Evolutionary conservation across 2,113 vertebrate genomes (phyloP).

Genomic region (Corvus cornix): DNA sequence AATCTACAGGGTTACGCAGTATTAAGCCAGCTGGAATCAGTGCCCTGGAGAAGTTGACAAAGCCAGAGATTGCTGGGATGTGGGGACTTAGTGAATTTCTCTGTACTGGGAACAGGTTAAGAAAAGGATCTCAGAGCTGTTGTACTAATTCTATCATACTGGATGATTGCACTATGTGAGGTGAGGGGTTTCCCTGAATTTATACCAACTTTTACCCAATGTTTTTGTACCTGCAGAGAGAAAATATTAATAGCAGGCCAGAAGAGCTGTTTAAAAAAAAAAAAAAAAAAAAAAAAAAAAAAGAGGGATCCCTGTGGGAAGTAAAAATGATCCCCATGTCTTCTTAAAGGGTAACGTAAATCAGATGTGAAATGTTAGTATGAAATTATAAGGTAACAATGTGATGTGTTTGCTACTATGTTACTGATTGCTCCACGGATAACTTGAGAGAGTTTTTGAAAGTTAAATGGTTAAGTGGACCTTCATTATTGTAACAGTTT

Average conservation of each 20-base stretch:
- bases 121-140: background rate
- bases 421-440: background rate
- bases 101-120: background rate
- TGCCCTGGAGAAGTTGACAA: background rate
- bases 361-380: background rate
- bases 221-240: background rate
- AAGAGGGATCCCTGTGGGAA: background rate
- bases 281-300: background rate
- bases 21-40: background rate
- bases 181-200: background rate
- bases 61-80: background rate
- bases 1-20: background rate
- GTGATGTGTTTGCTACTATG: background rate
- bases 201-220: background rate
- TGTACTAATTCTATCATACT: background rate
- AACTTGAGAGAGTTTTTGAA: background rate
- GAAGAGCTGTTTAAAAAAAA: background rate
- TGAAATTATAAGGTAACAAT: background rate
- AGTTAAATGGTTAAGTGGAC: background rate
- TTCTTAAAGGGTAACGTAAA: background rate
- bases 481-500: background rate
- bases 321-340: background rate
- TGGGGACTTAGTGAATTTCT: background rate
- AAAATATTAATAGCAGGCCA: background rate
- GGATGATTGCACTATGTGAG: background rate